These are phyloP conservation scores for Autographa pulchrina DNA, from an alignment of 2,888 invertebrate genomes.

Conservation along the genomic window DNA sequence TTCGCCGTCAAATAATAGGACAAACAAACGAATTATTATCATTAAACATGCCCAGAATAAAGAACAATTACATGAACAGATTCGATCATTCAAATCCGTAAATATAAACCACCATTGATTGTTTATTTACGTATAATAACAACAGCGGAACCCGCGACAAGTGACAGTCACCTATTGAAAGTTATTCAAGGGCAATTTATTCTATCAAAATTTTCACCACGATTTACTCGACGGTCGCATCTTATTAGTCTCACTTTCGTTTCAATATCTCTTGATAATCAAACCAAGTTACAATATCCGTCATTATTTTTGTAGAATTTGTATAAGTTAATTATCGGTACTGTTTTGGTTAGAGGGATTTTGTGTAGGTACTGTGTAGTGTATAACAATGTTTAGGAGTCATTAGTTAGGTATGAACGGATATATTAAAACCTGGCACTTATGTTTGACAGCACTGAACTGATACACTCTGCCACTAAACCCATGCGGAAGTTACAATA, in stretches of 20 bases:
- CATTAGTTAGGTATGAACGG: no score
- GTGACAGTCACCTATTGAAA: constrained; percentile 43
- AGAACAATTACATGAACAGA: neutral
- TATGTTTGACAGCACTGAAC: no score
- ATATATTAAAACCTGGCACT: no score
- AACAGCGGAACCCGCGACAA: constrained; percentile 13
- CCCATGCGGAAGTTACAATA: no score
- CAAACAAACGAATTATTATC: neutral
- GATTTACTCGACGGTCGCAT: constrained; percentile 65
- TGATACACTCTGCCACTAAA: no score
- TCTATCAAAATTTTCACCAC: constrained; percentile 65
- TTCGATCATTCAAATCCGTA: neutral
- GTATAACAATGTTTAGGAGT: no score
- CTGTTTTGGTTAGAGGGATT: neutral
- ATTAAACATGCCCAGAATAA: neutral
- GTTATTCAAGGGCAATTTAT: constrained; percentile 67
- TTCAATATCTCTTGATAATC: constrained; percentile 70
- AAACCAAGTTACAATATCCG: constrained; percentile 58
- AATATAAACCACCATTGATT: constrained; percentile 1
- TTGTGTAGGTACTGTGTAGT: no score
- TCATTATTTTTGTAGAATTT: constrained; percentile 42
- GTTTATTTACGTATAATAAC: neutral
- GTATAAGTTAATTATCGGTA: constrained; percentile 12
- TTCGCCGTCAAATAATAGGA: neutral
- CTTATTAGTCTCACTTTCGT: constrained; percentile 87